Evolutionary conservation across 2,113 vertebrate species (phyloP).

Genomic region (Thomomys bottae): DNA sequence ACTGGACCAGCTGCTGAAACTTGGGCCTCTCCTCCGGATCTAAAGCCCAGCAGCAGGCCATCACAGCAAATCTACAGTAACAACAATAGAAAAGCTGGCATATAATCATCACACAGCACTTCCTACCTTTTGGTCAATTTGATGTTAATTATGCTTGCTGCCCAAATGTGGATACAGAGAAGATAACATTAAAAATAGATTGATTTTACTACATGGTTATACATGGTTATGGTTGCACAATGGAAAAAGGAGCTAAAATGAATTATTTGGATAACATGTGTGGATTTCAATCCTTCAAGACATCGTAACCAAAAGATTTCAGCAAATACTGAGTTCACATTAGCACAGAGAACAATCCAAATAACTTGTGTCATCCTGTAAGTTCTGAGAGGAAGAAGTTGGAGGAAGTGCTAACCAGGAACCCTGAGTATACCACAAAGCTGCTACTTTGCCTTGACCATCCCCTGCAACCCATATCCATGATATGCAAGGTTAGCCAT

Average conservation of each 20-base stretch:
- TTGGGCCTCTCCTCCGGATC: slow-evolving; percentile 98
- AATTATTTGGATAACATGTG: not conserved
- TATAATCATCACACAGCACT: not conserved
- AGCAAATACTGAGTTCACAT: slow-evolving; percentile 1
- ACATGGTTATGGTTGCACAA: not conserved
- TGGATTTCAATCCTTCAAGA: slow-evolving; percentile 39
- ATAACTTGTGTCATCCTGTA: not conserved
- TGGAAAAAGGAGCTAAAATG: not conserved
- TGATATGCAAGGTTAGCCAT: not conserved
- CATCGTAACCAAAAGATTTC: not conserved
- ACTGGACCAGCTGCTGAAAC: slow-evolving; percentile 99
- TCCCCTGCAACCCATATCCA: not conserved
- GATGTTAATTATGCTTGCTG: not conserved
- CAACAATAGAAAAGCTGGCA: not conserved
- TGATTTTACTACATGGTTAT: not conserved
- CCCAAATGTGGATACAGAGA: not conserved
- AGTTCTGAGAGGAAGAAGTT: slow-evolving; percentile 2
- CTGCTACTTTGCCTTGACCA: not conserved
- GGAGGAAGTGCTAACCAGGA: not conserved
- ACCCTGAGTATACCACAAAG: not conserved
- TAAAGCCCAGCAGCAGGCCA: slow-evolving; percentile 99
- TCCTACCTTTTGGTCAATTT: not conserved
- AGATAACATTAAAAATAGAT: not conserved
- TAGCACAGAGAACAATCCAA: slow-evolving; percentile 21
- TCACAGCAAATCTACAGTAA: slow-evolving; percentile 94